phyloP scores from a whole-genome alignment of 2,113 vertebrate genomes.

The Podarcis muralis region DNA sequence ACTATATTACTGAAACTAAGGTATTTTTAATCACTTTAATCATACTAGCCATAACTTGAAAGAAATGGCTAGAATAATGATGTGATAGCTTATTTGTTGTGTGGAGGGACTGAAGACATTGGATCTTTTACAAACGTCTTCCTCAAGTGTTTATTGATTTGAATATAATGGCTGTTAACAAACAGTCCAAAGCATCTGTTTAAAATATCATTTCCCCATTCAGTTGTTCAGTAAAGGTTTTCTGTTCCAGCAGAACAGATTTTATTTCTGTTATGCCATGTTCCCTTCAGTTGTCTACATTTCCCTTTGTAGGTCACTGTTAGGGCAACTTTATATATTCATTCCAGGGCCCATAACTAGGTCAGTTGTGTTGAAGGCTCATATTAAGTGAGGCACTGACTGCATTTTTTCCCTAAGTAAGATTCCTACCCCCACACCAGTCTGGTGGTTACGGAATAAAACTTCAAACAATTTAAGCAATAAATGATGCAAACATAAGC shows the following conservation, averaged over 20 bases:
- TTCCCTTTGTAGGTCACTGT: neutral
- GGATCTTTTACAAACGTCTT: neutral
- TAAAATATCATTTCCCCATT: neutral
- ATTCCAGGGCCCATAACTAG: neutral
- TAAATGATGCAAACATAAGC: no score
- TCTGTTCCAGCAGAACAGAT: neutral
- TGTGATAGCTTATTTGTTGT: neutral
- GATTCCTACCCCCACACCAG: no score
- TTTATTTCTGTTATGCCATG: neutral
- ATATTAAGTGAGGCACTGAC: neutral
- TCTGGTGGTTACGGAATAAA: no score
- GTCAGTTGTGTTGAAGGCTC: constrained; percentile 9
- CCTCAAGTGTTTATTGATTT: neutral
- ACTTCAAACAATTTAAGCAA: no score
- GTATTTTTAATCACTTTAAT: neutral
- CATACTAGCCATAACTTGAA: neutral
- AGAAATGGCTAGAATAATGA: neutral
- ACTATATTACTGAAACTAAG: neutral
- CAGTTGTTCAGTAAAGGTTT: neutral
- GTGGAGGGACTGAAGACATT: neutral
- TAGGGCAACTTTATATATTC: neutral
- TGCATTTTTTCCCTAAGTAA: neutral
- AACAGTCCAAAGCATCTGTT: neutral
- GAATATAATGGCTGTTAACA: neutral
- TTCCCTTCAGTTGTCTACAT: neutral